Conservation (phyloP, 2,888 invertebrate species). For the Xestia rhomboidea region DNA sequence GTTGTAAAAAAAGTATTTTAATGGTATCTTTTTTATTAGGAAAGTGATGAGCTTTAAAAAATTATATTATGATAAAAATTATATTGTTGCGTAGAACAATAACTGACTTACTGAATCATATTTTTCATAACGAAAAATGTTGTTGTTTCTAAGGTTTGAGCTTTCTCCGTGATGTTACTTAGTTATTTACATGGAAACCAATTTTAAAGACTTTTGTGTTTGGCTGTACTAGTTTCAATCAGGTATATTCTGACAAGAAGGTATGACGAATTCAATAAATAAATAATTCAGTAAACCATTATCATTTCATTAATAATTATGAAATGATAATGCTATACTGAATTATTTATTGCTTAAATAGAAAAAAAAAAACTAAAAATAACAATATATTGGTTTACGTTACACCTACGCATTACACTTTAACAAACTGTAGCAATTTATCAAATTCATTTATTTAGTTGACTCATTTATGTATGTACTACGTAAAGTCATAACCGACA, state of each 20-base stretch:
- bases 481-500: not conserved
- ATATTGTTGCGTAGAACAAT: slow-evolving; percentile 31
- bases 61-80: slow-evolving; percentile 47
- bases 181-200: not conserved
- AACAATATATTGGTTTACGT: too few relatives aligned
- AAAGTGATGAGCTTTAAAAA: slow-evolving; percentile 68
- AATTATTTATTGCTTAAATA: too few relatives aligned
- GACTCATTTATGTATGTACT: not conserved
- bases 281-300: not conserved
- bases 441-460: not conserved
- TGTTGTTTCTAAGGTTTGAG: not conserved
- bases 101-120: not conserved
- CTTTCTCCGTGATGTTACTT: not conserved
- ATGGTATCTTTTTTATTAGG: slow-evolving; percentile 73
- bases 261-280: not conserved
- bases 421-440: not conserved
- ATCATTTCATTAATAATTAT: not conserved
- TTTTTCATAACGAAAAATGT: not conserved
- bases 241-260: not conserved
- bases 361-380: too few relatives aligned
- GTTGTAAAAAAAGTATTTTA: slow-evolving; percentile 67
- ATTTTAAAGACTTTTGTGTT: not conserved
- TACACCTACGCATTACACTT: too few relatives aligned
- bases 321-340: too few relatives aligned
- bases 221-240: not conserved